Evolutionary conservation across 2,113 vertebrate species (phyloP), one percentile per base, ranked within the genome.

Genomic region (Uria aalge): DNA sequence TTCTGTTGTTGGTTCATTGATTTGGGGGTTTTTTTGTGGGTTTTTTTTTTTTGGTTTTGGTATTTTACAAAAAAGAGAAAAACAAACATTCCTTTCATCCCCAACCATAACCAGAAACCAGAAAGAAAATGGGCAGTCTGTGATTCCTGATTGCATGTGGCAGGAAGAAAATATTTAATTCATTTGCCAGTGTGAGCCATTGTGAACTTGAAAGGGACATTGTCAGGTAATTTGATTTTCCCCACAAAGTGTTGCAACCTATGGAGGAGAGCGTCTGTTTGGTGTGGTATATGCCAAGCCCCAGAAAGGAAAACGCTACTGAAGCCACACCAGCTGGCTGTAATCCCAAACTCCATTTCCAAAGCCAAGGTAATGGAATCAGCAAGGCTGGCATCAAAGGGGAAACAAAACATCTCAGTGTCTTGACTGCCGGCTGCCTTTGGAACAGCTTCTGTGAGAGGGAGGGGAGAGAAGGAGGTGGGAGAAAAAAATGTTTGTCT

Each of bases 161-260:
- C 89, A 89, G 91, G 89, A 92, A 89, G 80, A 95, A 96, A 90
- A 94, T 22, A 47, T 6, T 72, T 32, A 47, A 69, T 69, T 80
- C 45, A 34, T 69, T 95, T 89, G 79, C 66, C 84, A 92, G 48
- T 2, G 29, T 16, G 60, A 94, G 48, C 80, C 66, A 53, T 75
- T 91, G 88, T 91, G 84, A 94, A 82, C 84, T 96, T 87, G 77
- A 95, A 95, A 94, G 89, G 81, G 77, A 88, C 0, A 0, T 75
- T 63, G 23, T 92, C 73, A 68, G 67, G 45, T 85, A 34, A 88
- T 89, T 73, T 92, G 53, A 62, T 85, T 95, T 93, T 66, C 89
- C 90, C 95, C 92, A 95, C 94, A 68, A 72, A 89, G 40, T 55
- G 84, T 94, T 87, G 89, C 91, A 96, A 72, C 91, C 88, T 87